phyloP scores from a whole-genome alignment of 2,113 vertebrate species.

The Protomyctophum bolini region DNA sequence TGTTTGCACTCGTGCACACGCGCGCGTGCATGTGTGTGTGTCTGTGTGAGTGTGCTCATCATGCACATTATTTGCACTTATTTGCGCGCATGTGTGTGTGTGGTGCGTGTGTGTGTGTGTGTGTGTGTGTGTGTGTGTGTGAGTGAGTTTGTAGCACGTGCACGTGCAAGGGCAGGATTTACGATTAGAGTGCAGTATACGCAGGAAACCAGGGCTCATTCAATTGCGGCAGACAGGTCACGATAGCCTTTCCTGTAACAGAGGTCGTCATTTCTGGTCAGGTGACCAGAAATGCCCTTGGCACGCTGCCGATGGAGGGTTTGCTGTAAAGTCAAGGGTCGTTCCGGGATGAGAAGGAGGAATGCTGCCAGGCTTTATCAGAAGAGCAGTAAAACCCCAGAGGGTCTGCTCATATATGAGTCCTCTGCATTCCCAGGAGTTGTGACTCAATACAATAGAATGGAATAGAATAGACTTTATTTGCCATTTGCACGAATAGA shows the following conservation, averaged over 20 bases:
- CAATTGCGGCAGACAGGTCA: not conserved
- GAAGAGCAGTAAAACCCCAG: not conserved
- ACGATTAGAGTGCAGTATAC: slow-evolving; percentile 33
- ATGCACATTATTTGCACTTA: not conserved
- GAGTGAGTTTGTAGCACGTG: not conserved
- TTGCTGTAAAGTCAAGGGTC: not conserved
- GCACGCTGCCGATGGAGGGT: not conserved
- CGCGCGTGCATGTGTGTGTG: not conserved
- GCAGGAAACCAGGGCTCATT: slow-evolving; percentile 14
- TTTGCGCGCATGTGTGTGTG: too few species aligned
- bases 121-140: slow-evolving; percentile 4
- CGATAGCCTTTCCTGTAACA: slow-evolving; percentile 36
- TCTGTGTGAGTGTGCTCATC: not conserved
- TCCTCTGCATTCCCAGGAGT: not conserved
- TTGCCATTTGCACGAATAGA: too few species aligned
- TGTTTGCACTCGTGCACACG: not conserved
- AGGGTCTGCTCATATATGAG: not conserved
- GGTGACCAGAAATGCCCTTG: slow-evolving; percentile 28
- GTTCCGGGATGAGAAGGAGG: not conserved
- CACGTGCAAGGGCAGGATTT: not conserved
- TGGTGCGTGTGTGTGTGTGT: not conserved
- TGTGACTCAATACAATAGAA: too few species aligned
- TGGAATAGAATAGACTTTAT: too few species aligned
- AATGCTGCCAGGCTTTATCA: slow-evolving; percentile 9
- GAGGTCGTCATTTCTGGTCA: slow-evolving; percentile 35